A percentile compares a stretch with the other conserved stretches of the same genome.
phyloP scores from a whole-genome alignment of 2,797 vertebrate species.

The Anomalospiza imberbis region DNA sequence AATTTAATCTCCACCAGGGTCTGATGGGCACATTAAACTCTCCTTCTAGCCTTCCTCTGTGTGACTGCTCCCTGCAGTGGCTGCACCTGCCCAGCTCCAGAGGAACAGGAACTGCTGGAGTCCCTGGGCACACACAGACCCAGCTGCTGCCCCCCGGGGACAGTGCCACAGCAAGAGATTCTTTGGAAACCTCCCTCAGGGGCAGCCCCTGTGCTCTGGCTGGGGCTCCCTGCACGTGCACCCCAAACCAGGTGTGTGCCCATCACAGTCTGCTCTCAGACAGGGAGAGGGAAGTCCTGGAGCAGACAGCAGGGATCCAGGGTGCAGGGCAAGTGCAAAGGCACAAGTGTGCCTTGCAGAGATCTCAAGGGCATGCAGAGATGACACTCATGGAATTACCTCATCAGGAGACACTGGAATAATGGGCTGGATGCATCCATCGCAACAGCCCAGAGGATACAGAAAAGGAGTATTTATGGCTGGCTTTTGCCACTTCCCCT shows the following conservation, averaged over 20 bases:
- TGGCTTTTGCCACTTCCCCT: background rate
- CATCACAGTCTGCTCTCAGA: accelerated
- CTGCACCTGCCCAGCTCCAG: background rate
- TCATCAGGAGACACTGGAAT: background rate
- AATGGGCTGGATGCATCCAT: background rate
- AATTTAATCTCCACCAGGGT: background rate
- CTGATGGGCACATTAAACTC: background rate
- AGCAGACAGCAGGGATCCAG: background rate
- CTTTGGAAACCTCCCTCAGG: background rate
- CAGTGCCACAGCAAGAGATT: background rate
- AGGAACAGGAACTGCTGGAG: background rate
- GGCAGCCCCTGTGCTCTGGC: background rate
- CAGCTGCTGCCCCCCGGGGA: background rate
- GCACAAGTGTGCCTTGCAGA: background rate
- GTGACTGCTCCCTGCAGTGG: background rate
- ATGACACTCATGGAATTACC: background rate
- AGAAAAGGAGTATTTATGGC: background rate
- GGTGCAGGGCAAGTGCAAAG: background rate
- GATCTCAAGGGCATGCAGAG: background rate
- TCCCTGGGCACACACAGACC: accelerated
- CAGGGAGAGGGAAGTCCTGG: background rate
- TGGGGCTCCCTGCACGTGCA: background rate
- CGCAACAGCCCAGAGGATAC: background rate
- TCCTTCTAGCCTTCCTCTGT: background rate
- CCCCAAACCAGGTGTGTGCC: accelerated